Percentiles rank a stretch among this genome's conserved stretches.
These are phyloP conservation scores for Petrolisthes cinctipes DNA, from an alignment of 2,888 invertebrate species.

Conservation along the genomic window DNA sequence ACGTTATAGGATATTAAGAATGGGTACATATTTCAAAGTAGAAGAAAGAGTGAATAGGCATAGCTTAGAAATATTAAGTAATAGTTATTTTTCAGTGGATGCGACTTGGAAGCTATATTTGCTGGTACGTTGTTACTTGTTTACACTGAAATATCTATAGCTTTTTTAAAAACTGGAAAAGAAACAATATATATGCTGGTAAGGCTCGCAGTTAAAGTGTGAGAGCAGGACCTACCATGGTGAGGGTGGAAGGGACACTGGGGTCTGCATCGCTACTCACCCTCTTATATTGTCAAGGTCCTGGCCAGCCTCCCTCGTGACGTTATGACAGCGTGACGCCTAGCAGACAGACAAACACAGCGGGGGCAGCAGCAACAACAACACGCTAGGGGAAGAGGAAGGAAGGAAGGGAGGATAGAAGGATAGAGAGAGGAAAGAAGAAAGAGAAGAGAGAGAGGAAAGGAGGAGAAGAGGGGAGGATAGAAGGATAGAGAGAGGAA, in stretches of 20 bases:
- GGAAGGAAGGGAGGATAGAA: neutral
- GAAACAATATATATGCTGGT: too few species aligned
- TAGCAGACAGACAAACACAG: neutral
- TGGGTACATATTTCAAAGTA: too few species aligned
- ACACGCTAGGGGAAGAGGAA: neutral
- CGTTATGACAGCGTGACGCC: neutral
- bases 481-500: neutral
- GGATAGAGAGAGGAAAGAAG: neutral
- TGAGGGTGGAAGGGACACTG: conserved; percentile 8
- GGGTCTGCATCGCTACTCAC: neutral
- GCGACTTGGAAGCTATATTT: neutral
- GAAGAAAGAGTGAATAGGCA: too few species aligned
- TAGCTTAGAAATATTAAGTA: too few species aligned
- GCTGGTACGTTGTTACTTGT: too few species aligned
- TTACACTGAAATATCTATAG: too few species aligned
- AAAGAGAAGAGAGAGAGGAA: neutral
- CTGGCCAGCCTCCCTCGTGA: neutral
- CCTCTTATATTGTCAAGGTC: conserved; percentile 5
- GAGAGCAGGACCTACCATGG: conserved; percentile 6
- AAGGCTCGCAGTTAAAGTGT: too few species aligned
- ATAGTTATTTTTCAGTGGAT: neutral
- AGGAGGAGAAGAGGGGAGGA: neutral
- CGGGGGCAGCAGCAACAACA: neutral
- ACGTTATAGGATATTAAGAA: too few species aligned
- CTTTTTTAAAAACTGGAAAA: too few species aligned